Evolutionary conservation across 2,113 vertebrate species (phyloP).

Genomic region (Trochalopteron elliotii): DNA sequence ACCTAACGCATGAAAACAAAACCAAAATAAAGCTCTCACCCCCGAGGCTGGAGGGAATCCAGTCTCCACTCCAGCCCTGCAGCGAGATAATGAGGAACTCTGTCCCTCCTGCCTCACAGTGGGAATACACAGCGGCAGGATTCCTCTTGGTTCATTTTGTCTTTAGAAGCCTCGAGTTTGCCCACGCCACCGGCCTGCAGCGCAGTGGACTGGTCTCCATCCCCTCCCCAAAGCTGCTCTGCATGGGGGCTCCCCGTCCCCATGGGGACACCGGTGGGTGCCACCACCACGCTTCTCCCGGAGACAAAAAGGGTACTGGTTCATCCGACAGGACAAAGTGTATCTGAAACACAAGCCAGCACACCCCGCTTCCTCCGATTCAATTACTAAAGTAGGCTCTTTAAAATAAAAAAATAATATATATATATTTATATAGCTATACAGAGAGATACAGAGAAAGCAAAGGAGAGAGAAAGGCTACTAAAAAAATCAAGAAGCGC

Average conservation of each 20-base stretch:
- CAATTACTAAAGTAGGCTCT: conserved; percentile 55
- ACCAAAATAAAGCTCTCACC: background rate
- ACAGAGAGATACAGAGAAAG: conserved; percentile 59
- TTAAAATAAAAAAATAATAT: conserved; percentile 66
- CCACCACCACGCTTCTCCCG: background rate
- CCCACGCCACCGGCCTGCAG: background rate
- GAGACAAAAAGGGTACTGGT: background rate
- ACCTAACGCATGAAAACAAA: conserved; percentile 18
- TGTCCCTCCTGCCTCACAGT: background rate
- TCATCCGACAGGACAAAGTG: background rate
- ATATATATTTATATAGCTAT: conserved; percentile 66
- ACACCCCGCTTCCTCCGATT: background rate
- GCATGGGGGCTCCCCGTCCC: accelerated
- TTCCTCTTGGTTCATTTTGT: background rate
- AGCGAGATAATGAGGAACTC: background rate
- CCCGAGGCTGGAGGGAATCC: background rate
- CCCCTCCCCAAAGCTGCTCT: background rate
- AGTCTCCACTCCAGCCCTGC: background rate
- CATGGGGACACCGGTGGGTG: accelerated
- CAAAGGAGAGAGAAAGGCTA: conserved; percentile 60
- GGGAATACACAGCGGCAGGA: background rate
- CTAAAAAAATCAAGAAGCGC: conserved; percentile 55
- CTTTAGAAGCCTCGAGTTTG: background rate
- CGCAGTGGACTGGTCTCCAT: background rate
- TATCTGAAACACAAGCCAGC: background rate